These are phyloP conservation scores for Puntigrus tetrazona DNA, from an alignment of 2,113 vertebrate species.

Conservation along the genomic window DNA sequence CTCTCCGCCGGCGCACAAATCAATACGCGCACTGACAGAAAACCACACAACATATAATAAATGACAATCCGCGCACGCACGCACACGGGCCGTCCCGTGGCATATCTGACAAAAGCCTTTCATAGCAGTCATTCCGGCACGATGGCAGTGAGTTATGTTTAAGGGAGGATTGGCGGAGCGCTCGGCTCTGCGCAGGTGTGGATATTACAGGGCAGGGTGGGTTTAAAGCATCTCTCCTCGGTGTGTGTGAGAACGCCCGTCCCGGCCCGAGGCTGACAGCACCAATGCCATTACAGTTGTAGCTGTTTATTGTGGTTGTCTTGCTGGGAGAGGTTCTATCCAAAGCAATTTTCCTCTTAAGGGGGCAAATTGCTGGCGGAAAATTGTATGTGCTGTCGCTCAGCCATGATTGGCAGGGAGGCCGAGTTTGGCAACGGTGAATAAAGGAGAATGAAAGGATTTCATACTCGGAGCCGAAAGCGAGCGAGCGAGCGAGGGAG, in stretches of 20 bases:
- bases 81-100: conserved; percentile 63
- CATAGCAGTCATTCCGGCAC: conserved; percentile 87
- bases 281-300: conserved; percentile 82
- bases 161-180: conserved; percentile 84
- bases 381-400: conserved; percentile 80
- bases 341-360: conserved; percentile 85
- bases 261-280: conserved; percentile 75
- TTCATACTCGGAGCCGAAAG: conserved; percentile 66
- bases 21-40: conserved; percentile 85
- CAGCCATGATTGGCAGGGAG: conserved; percentile 73
- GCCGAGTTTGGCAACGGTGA: conserved; percentile 62
- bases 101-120: conserved; percentile 83
- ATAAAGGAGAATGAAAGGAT: conserved; percentile 71
- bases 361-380: conserved; percentile 77
- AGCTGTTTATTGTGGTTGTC: conserved; percentile 75
- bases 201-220: conserved; percentile 84
- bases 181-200: conserved; percentile 81
- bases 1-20: conserved; percentile 81
- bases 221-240: conserved; percentile 71
- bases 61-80: conserved; percentile 76
- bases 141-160: conserved; percentile 86
- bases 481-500: neutral
- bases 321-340: conserved; percentile 77
- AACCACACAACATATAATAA: conserved; percentile 88
- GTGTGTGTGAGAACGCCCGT: conserved; percentile 69